phyloP scores from a whole-genome alignment of 1,140 invertebrate species.

The Dryas iulia region DNA sequence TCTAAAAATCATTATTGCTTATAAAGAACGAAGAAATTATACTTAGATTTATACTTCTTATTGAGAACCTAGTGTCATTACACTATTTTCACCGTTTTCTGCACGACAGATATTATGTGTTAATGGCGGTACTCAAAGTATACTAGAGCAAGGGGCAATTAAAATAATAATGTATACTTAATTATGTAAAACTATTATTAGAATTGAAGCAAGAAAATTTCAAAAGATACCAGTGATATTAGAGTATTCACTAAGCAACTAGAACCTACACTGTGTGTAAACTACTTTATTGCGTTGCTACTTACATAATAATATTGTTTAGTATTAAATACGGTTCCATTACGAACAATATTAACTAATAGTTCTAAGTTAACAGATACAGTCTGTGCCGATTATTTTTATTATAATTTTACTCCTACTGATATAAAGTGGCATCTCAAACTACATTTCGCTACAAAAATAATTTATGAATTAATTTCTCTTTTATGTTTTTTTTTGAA shows the following conservation, averaged over 20 bases:
- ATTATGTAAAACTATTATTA: not conserved
- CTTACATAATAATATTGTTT: constrained; percentile 5
- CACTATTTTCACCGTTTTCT: no score
- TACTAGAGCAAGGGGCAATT: no score
- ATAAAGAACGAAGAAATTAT: not conserved
- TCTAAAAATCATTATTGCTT: not conserved
- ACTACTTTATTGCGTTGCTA: constrained; percentile 13
- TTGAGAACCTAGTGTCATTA: no score
- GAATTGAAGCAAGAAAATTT: not conserved
- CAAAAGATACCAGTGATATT: not conserved
- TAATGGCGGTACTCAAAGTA: no score
- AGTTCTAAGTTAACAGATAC: not conserved
- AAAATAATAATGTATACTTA: no score
- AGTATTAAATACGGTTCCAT: constrained; percentile 7
- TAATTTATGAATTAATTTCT: not conserved
- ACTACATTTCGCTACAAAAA: constrained; percentile 1
- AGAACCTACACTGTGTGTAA: not conserved
- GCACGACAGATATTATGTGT: no score
- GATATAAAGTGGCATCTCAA: constrained; percentile 2
- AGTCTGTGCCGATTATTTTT: not conserved
- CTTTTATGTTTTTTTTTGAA: not conserved
- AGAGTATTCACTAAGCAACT: not conserved
- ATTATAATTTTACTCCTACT: constrained; percentile 8
- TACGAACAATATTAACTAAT: not conserved
- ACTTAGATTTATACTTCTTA: no score